Conservation (phyloP, 2,797 vertebrate genomes). For the Xiphophorus birchmanni region DNA sequence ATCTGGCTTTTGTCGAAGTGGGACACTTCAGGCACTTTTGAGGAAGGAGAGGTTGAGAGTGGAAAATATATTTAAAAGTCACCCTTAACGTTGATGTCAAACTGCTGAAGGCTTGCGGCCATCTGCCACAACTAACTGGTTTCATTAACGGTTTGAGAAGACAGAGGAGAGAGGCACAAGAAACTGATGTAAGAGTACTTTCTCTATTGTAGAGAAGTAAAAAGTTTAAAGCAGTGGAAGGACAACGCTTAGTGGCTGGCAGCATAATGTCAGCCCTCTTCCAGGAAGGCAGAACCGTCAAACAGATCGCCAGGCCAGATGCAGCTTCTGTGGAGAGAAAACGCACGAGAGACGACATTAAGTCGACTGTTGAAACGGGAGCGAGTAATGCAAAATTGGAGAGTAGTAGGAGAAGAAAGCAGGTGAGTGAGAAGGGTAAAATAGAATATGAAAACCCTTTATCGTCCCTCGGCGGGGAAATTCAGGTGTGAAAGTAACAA, state of each 20-base stretch:
- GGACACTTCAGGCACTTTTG: constrained; percentile 11
- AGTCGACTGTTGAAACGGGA: not conserved
- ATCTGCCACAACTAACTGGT: not conserved
- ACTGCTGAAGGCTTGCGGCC: not conserved
- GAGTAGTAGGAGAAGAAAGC: not conserved
- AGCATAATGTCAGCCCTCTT: not conserved
- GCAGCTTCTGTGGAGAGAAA: not conserved
- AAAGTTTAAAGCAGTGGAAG: not conserved
- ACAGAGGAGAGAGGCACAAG: not conserved
- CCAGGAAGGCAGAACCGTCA: not conserved
- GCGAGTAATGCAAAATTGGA: not conserved
- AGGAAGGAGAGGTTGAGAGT: constrained; percentile 14
- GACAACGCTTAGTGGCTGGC: not conserved
- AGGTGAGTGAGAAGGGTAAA: not conserved
- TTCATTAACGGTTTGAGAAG: not conserved
- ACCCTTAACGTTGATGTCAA: not conserved
- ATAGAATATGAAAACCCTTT: not conserved
- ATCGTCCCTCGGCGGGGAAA: rapidly evolving
- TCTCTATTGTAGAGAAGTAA: not conserved
- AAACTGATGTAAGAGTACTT: not conserved
- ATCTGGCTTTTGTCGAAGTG: not conserved
- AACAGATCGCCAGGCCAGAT: not conserved
- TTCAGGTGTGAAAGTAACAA: not conserved
- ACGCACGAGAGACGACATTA: not conserved
- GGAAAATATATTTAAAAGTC: not conserved